These are phyloP conservation scores for Triplophysa bombifrons DNA, from an alignment of 2,797 vertebrate genomes.

Conservation along the genomic window DNA sequence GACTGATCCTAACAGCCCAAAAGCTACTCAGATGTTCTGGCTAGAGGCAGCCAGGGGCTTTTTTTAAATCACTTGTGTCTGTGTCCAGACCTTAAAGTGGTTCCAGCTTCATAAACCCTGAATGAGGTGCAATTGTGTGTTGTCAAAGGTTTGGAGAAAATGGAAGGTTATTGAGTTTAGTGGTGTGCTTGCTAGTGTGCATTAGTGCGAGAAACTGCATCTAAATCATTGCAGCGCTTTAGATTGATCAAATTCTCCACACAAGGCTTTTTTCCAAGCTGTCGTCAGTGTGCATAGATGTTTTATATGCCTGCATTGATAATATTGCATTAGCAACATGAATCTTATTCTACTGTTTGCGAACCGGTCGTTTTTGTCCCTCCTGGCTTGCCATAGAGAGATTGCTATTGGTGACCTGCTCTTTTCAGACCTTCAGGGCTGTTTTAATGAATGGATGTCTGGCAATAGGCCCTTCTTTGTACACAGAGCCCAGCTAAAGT, in stretches of 20 bases:
- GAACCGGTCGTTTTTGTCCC: slow-evolving; percentile 63
- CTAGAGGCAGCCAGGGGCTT: slow-evolving; percentile 42
- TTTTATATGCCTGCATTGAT: slow-evolving; percentile 9
- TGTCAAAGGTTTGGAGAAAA: slow-evolving; percentile 40
- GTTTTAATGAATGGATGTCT: slow-evolving; percentile 71
- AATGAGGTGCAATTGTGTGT: slow-evolving; percentile 43
- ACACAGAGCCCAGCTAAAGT: slow-evolving; percentile 68
- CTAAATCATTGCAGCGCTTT: neutral
- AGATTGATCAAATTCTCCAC: neutral
- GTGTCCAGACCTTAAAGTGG: slow-evolving; percentile 51
- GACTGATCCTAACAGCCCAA: slow-evolving; percentile 45
- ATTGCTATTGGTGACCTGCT: slow-evolving; percentile 58
- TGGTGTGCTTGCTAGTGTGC: slow-evolving; percentile 17
- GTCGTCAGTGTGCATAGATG: neutral
- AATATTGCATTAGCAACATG: slow-evolving; percentile 21
- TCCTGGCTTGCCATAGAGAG: slow-evolving; percentile 63
- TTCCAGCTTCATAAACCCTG: slow-evolving; percentile 47
- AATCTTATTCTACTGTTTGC: neutral
- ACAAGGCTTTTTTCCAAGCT: neutral
- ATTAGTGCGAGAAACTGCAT: slow-evolving; percentile 1
- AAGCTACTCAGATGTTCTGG: slow-evolving; percentile 46
- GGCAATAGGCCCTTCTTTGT: slow-evolving; percentile 75
- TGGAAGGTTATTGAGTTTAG: slow-evolving; percentile 33
- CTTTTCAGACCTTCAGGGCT: slow-evolving; percentile 61
- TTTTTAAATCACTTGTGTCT: slow-evolving; percentile 51